Evolutionary conservation across 2,888 invertebrate genomes (phyloP), one percentile per base, ranked within the genome.

Genomic region (Pteria penguin): DNA sequence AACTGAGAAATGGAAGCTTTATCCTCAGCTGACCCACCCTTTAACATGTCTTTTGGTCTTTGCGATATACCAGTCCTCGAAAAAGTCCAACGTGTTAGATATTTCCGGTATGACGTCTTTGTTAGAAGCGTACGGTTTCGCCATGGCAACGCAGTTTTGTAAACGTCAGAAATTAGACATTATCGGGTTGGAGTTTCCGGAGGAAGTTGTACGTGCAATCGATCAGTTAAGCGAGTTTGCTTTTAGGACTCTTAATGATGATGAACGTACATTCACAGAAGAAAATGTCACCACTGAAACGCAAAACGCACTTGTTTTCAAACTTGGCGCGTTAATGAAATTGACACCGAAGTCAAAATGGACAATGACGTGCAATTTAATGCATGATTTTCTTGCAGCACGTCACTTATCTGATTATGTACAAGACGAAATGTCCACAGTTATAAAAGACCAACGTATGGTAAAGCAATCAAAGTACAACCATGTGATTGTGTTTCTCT

Each of bases 371-470:
- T 85, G 85, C 67, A 80, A 81, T 27, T 58, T 87, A 2, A 75
- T 87, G 31, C 80, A 83, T 27, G 87, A 89, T 63, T 88, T 86
- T 70, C 80, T 90, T 57, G 86, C 88, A 8, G 88, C 89, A 0
- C 68, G 82, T 4, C 82, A 86, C 65, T 79, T 90, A 58, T 82
- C 84, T 11, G 85, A 86, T 62, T 82, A 85, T 77, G 75, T 79
- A 24, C 68, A 72, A 36, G 83, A 82, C 18, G 80, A 82, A 5
- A 78, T 88, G 31, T 75, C 76, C 8, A 72, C 70, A 14, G 76
- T 78, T 0, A 70, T 87, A 5, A 72, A 81, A 27, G 78, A 82
- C 29, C 78, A 83, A 55, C 80, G 82, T 33, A 79, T 87, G 75
- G 66, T 84, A 27, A 82, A 81, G 33, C 74, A 84, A n/a, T 75